Evolutionary conservation across 2,888 invertebrate species (phyloP).

Genomic region (Peribatodes rhomboidaria): DNA sequence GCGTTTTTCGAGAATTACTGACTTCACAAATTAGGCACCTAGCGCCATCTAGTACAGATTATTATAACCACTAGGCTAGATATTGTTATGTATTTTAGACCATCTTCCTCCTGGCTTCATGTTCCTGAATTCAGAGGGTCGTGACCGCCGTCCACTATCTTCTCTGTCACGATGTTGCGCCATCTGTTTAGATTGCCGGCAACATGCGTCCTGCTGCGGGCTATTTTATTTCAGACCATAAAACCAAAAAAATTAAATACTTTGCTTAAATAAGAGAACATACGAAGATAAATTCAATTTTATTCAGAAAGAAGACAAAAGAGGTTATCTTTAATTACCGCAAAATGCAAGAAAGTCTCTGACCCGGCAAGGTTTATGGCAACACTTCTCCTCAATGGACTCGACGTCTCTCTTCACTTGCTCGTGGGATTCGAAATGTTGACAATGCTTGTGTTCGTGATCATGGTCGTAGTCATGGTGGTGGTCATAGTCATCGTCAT

Average conservation of each 20-base stretch:
- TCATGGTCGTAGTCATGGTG: conserved; percentile 27
- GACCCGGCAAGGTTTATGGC: conserved; percentile 44
- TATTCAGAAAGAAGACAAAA: background rate
- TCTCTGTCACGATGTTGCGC: too few species aligned
- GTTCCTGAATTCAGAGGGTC: too few species aligned
- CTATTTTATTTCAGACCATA: background rate
- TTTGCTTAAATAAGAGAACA: background rate
- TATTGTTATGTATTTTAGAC: too few species aligned
- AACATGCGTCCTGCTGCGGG: too few species aligned
- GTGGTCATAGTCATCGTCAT: conserved; percentile 32
- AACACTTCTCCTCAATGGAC: conserved; percentile 42
- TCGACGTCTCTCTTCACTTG: conserved; percentile 27
- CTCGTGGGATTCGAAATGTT: conserved; percentile 12
- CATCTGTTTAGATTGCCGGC: too few species aligned
- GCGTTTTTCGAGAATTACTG: too few species aligned
- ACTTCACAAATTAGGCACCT: too few species aligned
- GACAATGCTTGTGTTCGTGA: conserved; percentile 12
- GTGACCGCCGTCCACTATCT: too few species aligned
- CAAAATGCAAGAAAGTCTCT: conserved; percentile 46
- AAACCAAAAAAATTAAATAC: too few species aligned
- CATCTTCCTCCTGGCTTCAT: too few species aligned
- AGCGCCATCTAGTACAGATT: too few species aligned
- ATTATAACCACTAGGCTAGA: too few species aligned
- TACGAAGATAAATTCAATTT: background rate
- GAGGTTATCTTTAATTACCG: background rate